Evolutionary conservation across 2,113 vertebrate species (phyloP), one percentile per base, ranked within the genome.

Genomic region (Poeciliopsis retropinna): DNA sequence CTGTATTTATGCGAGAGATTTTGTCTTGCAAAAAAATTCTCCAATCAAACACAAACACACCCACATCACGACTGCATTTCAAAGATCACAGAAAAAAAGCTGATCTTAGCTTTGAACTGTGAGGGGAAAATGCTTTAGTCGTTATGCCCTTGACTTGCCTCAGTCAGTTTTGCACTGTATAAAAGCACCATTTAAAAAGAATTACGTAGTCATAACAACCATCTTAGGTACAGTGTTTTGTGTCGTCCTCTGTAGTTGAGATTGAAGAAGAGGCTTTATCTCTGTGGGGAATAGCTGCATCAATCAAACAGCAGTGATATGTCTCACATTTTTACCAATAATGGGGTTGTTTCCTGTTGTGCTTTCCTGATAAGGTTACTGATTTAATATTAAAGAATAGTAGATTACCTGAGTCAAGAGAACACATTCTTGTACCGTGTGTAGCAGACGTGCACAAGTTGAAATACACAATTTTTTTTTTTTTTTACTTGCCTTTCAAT

Each of bases 141-240:
- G 70, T 76, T 79, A 80, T 90, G 92, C 79, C 91, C 92, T 92
- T 89, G 90, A 92, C 89, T 87, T 73, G 87, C 84, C 80, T 83
- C 78, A 83, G 82, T 88, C 85, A 88, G 81, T 87, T 91, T 91
- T 87, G 64, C 74, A 78, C 81, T 85, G 81, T 90, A 90, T 88
- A 85, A 92, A 92, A 88, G 87, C 84, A 76, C 88, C 54, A 90
- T 93, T 95, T 92, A 82, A 77, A 84, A 85, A 87, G 88, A 94
- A 93, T 94, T 90, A 91, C 78, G 87, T 90, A 82, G 83, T 85
- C 90, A 88, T 92, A 92, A 93, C 89, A 94, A 91, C 83, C 90
- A 80, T 85, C 87, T 78, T 76, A 80, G 78, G 79, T 83, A 81
- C 77, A 65, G 72, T 57, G 41, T 68, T 83, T 86, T 82, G 83